Percentiles rank a stretch among this genome's conserved stretches.
Conservation (phyloP, 35 echinoderm and acorn worm species). For the Ophioderma brevispina region DNA sequence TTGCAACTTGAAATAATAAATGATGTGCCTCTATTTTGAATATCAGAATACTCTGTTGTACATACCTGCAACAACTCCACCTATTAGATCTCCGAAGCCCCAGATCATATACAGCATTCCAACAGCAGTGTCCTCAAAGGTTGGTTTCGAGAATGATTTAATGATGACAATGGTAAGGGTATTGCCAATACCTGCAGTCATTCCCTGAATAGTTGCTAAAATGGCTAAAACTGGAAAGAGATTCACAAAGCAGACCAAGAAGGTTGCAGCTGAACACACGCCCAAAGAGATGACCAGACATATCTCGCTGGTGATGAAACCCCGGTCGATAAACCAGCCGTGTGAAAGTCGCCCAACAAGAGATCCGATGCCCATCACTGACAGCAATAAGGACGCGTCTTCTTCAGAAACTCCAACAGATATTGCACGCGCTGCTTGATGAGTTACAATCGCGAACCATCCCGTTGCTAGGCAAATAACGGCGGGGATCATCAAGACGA, state of each 20-base stretch:
- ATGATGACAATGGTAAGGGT: background rate
- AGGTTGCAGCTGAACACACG: background rate
- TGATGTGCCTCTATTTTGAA: no score
- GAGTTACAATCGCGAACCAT: background rate
- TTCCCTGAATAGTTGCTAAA: background rate
- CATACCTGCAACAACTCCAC: background rate
- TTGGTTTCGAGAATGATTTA: background rate
- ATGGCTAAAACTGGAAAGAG: background rate
- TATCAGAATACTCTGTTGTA: no score
- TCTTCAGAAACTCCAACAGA: background rate
- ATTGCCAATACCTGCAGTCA: background rate
- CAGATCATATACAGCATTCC: background rate
- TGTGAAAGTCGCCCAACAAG: background rate
- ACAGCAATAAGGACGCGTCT: slow-evolving; percentile 8
- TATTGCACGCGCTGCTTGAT: background rate
- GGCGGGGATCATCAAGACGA: background rate
- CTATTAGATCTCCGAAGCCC: slow-evolving; percentile 4
- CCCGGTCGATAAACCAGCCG: slow-evolving; percentile 13
- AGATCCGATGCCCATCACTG: background rate
- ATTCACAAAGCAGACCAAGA: background rate
- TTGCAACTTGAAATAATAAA: no score
- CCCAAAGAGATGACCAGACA: background rate
- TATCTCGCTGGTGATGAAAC: background rate
- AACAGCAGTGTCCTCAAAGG: background rate
- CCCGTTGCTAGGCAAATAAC: background rate